Base-by-base conservation (phyloP, 2,797 vertebrate genomes). In the Sitta carolinensis region DNA sequence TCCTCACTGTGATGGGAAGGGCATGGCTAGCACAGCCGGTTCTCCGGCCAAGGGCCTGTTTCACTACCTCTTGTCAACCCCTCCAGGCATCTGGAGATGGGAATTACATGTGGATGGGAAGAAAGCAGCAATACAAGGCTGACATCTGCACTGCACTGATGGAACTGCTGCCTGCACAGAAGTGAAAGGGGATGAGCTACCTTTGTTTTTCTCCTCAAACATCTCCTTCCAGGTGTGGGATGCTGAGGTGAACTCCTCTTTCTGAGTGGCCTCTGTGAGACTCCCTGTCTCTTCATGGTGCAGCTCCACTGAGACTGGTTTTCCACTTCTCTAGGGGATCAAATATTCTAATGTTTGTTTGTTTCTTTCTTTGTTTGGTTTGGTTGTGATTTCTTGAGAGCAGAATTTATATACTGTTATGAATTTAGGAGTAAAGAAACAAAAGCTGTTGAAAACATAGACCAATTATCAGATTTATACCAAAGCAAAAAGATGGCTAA, bases 11-110 rank as follows among this genome's bases (percentile, higher is more conserved):
- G 17, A 11, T 4, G n/a, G 16, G 10, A 64, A 54, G 20, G 14
- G 3, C n/a, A 61, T 0, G 3, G 7, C 0, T 7, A 47, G 20
- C 10, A 20, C 22, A 48, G 18, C 26, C 34, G 4, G 12, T 21
- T 58, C 47, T 54, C 29, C 16, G 11, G 50, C 21, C 82, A 52
- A 59, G 23, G 9, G 6, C 13, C 27, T 26, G 7, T 38, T 88
- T 50, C 54, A 66, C 36, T 11, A 2, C 16, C 23, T 82, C 47
- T 21, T 2, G 2, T 27, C 54, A 72, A 27, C 43, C 48, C 16
- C 32, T 54, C 51, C 67, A 58, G 36, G 58, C 19, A 21, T 92
- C 14, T 74, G 29, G 26, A 42, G 17, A 20, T 30, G 13, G 38
- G 20, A 84, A 13, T 21, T 38, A 29, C 0, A 0, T 7, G 8